Conservation (phyloP, 2,113 vertebrate genomes). For the Stegastes partitus region DNA sequence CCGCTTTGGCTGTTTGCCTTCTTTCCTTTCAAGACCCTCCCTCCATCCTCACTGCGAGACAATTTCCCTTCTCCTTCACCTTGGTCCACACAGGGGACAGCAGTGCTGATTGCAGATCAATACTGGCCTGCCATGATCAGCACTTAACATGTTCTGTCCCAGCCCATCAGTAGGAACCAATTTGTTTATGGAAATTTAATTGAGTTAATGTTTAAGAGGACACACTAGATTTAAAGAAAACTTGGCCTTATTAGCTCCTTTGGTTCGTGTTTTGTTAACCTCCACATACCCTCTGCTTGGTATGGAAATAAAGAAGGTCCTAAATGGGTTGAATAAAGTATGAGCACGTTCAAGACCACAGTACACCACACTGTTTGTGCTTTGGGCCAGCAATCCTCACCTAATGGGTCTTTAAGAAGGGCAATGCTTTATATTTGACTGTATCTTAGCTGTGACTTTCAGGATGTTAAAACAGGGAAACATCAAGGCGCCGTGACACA, state of each 20-base stretch:
- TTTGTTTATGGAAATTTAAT: slow-evolving; percentile 70
- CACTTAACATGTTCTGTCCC: slow-evolving; percentile 45
- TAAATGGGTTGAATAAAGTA: slow-evolving; percentile 10
- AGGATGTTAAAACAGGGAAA: not conserved
- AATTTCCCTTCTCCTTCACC: slow-evolving; percentile 47
- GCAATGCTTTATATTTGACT: not conserved
- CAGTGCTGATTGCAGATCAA: slow-evolving; percentile 45
- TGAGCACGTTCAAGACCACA: slow-evolving; percentile 23
- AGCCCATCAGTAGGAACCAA: slow-evolving; percentile 24
- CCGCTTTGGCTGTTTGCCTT: slow-evolving; percentile 47
- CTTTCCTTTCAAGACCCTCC: slow-evolving; percentile 14
- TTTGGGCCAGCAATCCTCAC: not conserved
- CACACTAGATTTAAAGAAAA: slow-evolving; percentile 13
- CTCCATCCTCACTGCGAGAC: slow-evolving; percentile 26
- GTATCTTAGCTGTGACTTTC: slow-evolving; percentile 20
- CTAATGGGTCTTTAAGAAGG: not conserved
- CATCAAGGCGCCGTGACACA: not conserved
- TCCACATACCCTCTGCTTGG: not conserved
- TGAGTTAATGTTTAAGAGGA: slow-evolving; percentile 63
- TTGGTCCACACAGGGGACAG: slow-evolving; percentile 21
- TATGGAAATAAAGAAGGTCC: slow-evolving; percentile 18
- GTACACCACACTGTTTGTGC: not conserved
- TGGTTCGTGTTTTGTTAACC: slow-evolving; percentile 12
- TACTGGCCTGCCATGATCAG: slow-evolving; percentile 36
- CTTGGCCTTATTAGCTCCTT: slow-evolving; percentile 21